A percentile compares a stretch with the other conserved stretches of the same genome.
Evolutionary conservation across 2,888 invertebrate genomes (phyloP).

Genomic region (Acanthosepion pharaonis): DNA sequence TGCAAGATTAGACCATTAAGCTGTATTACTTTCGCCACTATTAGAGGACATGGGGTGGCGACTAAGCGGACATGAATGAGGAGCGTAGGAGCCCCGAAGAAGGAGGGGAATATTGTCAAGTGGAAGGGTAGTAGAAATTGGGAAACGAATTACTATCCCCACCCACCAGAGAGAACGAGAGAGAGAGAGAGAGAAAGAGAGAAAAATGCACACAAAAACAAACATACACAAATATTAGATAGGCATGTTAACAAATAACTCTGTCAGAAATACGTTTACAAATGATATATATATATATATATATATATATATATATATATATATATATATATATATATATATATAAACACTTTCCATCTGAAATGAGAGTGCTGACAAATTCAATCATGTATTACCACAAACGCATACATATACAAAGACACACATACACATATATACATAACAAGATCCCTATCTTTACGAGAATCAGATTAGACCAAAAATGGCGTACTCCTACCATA

Average conservation of each 20-base stretch:
- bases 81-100: background rate
- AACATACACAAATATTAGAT: background rate
- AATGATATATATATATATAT: background rate
- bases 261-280: background rate
- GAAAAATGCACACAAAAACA: background rate
- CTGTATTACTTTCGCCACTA: slow-evolving; percentile 16
- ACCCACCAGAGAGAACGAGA: too few species aligned
- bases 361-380: too few species aligned
- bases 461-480: too few species aligned
- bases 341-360: background rate
- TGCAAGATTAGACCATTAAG: slow-evolving; percentile 33
- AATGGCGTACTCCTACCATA: too few species aligned
- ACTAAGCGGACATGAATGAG: background rate
- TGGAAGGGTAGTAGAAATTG: background rate
- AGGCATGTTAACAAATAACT: background rate
- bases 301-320: background rate
- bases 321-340: background rate
- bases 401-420: too few species aligned
- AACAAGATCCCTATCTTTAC: too few species aligned
- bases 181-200: too few species aligned
- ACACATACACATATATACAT: too few species aligned
- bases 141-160: background rate
- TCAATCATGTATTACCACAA: too few species aligned
- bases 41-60: background rate
- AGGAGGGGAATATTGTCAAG: background rate